These are phyloP conservation scores for Anthopleura xanthogrammica DNA, from an alignment of 92 coral and sea anemone genomes.

Conservation along the genomic window DNA sequence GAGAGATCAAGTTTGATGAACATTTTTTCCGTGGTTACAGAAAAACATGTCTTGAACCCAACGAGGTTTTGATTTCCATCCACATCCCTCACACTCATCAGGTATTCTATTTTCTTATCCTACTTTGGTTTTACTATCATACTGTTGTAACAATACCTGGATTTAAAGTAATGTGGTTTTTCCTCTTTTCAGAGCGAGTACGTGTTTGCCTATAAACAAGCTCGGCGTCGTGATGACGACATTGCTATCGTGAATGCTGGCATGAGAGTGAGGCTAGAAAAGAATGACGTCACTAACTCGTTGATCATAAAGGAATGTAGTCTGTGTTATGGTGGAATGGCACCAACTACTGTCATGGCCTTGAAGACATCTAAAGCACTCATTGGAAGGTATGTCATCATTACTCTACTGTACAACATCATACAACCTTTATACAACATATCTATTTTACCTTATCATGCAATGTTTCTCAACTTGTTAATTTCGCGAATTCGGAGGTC, in stretches of 20 bases:
- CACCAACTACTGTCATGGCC: slow-evolving; percentile 89
- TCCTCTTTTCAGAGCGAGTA: slow-evolving; percentile 54
- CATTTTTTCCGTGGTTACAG: slow-evolving; percentile 80
- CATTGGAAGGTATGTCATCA: slow-evolving; percentile 49
- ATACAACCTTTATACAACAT: no score
- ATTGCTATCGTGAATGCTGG: slow-evolving; percentile 90
- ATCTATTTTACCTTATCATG: no score
- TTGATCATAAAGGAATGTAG: slow-evolving; percentile 68
- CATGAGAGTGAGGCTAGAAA: slow-evolving; percentile 70
- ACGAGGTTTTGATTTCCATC: slow-evolving; percentile 67
- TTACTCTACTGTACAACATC: no score
- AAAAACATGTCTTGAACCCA: slow-evolving; percentile 64
- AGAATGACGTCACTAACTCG: slow-evolving; percentile 17
- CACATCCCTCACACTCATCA: slow-evolving; percentile 68
- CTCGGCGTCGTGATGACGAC: slow-evolving; percentile 87
- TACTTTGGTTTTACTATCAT: no score
- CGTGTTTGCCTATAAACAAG: slow-evolving; percentile 81
- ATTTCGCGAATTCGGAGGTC: no score
- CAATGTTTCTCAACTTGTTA: no score
- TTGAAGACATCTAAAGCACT: slow-evolving; percentile 69
- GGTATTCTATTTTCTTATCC: slow-evolving; percentile 25
- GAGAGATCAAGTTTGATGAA: slow-evolving; percentile 75
- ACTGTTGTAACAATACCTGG: no score
- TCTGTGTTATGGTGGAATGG: slow-evolving; percentile 88
- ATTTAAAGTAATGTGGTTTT: background rate